These are phyloP conservation scores for Yasuhikotakia modesta DNA, from an alignment of 2,797 vertebrate species.

Conservation along the genomic window DNA sequence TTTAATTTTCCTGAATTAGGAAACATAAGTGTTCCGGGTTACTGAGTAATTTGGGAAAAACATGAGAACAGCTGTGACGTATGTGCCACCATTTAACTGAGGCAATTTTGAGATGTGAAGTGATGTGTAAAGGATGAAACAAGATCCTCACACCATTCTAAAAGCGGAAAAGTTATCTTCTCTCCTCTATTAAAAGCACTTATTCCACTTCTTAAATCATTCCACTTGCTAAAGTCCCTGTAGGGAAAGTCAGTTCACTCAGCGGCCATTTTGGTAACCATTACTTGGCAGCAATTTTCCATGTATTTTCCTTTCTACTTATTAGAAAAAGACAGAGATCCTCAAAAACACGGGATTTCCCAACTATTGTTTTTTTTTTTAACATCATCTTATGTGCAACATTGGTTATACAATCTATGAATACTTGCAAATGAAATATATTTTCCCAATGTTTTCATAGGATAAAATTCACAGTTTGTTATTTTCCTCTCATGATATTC, in stretches of 20 bases:
- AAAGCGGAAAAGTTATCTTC: not conserved
- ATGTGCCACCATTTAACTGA: not conserved
- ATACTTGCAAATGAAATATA: not conserved
- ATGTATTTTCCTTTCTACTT: not conserved
- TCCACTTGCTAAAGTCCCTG: not conserved
- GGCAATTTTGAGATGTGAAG: constrained; percentile 1
- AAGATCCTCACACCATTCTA: not conserved
- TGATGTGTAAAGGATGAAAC: constrained; percentile 21
- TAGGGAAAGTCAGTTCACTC: not conserved
- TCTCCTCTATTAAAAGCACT: not conserved
- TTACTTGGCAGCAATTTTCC: not conserved
- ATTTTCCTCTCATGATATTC: constrained; percentile 9
- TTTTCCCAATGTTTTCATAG: not conserved
- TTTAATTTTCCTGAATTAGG: constrained; percentile 1
- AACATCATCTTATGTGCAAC: not conserved
- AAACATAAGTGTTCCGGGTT: not conserved
- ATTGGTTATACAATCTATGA: not conserved
- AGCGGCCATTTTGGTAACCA: not conserved
- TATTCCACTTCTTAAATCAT: not conserved
- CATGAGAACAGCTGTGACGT: not conserved
- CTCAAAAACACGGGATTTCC: not conserved
- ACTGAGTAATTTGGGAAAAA: not conserved
- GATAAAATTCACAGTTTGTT: constrained; percentile 2
- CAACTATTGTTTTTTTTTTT: not conserved
- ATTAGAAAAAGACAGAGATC: not conserved